Base-by-base conservation (phyloP, 2,113 vertebrate species). In the Sclerurus mexicanus region DNA sequence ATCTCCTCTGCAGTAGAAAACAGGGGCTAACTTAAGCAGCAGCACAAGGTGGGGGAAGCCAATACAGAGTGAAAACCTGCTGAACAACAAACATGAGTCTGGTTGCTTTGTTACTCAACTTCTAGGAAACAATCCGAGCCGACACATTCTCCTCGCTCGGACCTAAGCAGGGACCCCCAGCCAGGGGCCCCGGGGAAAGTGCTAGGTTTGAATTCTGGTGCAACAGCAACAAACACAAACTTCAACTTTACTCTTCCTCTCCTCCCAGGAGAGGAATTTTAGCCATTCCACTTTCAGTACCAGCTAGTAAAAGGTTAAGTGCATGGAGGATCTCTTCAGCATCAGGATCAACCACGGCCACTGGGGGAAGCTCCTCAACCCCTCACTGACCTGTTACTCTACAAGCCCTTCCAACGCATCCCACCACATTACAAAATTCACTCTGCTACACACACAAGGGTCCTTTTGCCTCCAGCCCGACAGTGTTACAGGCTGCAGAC, bases 131-230 rank as follows among this genome's bases (percentile, higher is more conserved):
- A 71, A 89, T 52, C 82, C 10, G 33, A 96, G 93, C 88, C 96
- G 86, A 89, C 63, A 5, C 80, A 11, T 81, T 73, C 62, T 89
- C 92, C 58, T 42, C 16, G 31, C 37, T 56, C 5, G 35, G 91
- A 47, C 87, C 93, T 39, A 23, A 25, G 56, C 55, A 82, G 77
- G 79, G 86, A 89, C 50, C 89, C 59, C 59, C 94, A 46, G 31
- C 31, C 66, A 71, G 90, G 68, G 64, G 49, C 77, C 84, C 93
- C 44, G 60, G 74, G 78, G 60, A 97, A 97, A 95, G 30, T 94
- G 93, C 89, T 60, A 87, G 87, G 75, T 94, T 92, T 79, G 64
- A 68, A 79, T 85, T 87, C 96, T 90, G 95, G 90, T 94, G 78
- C 74, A 93, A 93, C 52, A 96, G 49, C 63, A 66, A 95, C 76